Evolutionary conservation across 2,888 invertebrate species (phyloP), one percentile per base, ranked within the genome.

Genomic region (Camptogramma bilineatum): DNA sequence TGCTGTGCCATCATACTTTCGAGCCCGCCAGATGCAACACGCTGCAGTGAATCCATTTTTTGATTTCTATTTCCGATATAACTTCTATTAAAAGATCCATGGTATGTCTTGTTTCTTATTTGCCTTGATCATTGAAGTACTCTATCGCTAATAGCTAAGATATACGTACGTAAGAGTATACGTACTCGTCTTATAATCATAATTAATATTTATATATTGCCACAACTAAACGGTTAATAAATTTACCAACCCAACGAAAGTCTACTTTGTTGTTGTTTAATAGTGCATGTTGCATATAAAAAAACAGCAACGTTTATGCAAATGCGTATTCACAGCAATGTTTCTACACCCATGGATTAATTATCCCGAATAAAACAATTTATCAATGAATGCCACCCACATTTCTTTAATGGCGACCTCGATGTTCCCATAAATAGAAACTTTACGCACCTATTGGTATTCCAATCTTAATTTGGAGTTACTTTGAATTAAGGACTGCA

Each of bases 1-100:
- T 81, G 83, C 83, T 82, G 82, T 80, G 82, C 83, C 89, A 88
- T 86, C 90, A 84, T 83, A 91, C 92, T 92, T 92, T 91, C 92
- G 87, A 91, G 82, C 86, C 76, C 76, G 75, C 82, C 80, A 83
- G 82, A 82, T 81, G 86, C 85, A 85, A 83, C 79, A 77, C 81
- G 79, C 72, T 82, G 84, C 83, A 85, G 73, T 74, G 73, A 76
- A 74, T 80, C 72, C 73, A 77, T 76, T 79, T 74, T 76, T 79
- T 71, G 72, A 78, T 76, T 81, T 77, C 80, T 79, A 78, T 78
- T 81, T 77, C 76, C 73, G 78, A 81, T 83, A 82, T 80, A 81
- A 76, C 78, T 73, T 13, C 34, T 39, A 39, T 39, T 13, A 39
- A 39, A 44, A 16, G 44, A 1, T 44, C 44, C 16, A 44, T 17